Evolutionary conservation across 2,888 invertebrate genomes (phyloP).

Genomic region (Gortyna flavago): DNA sequence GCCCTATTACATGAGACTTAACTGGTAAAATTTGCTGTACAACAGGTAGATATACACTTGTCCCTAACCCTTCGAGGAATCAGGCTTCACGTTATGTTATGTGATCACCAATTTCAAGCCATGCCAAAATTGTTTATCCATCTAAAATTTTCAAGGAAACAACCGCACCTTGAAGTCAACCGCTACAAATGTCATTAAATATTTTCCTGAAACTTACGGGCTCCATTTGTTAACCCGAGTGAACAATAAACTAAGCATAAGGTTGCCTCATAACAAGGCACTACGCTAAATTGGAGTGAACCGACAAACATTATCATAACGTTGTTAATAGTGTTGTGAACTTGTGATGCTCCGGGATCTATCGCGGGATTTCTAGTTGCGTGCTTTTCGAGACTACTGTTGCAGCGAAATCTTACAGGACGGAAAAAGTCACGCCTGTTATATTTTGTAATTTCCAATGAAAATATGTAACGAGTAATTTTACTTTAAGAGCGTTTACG

Average conservation of each 20-base stretch:
- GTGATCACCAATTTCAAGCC: not conserved
- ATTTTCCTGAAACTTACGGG: not conserved
- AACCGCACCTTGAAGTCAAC: not conserved
- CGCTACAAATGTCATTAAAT: not conserved
- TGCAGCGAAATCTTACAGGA: not conserved
- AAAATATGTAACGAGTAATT: not conserved
- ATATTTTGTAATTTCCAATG: not conserved
- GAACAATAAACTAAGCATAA: conserved; percentile 35
- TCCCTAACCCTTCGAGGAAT: not conserved
- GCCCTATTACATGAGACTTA: too few species aligned
- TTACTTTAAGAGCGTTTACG: too few species aligned
- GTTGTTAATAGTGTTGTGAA: conserved; percentile 30
- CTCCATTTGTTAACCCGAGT: conserved; percentile 20
- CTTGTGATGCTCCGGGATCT: conserved; percentile 5
- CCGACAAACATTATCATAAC: conserved; percentile 37
- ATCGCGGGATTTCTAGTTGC: not conserved
- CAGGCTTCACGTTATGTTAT: not conserved
- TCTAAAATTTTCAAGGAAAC: not conserved
- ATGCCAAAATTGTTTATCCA: not conserved
- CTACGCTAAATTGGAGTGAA: conserved; percentile 52
- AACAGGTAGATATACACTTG: too few species aligned
- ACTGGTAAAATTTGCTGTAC: too few species aligned
- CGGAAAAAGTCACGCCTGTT: not conserved
- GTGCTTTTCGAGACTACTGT: not conserved
- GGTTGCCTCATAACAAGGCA: conserved; percentile 35